Conservation (phyloP, 2,888 invertebrate species). For the Pristionchus maxplancki region DNA sequence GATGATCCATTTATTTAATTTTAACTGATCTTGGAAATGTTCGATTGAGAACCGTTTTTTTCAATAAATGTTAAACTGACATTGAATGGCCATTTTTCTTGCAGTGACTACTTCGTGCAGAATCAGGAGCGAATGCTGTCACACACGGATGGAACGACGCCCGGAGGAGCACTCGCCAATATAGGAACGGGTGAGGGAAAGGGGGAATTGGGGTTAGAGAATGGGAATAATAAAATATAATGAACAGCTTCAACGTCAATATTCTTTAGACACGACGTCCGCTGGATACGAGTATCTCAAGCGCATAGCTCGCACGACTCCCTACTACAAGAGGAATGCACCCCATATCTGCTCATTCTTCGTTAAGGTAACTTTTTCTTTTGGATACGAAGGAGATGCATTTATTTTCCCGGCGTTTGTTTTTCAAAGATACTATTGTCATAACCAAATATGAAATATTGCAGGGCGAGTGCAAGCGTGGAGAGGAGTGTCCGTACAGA, state of each 20-base stretch:
- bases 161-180: constrained; percentile 81
- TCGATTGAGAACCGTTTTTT: too few species aligned
- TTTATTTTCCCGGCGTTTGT: too few species aligned
- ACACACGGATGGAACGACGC: constrained; percentile 79
- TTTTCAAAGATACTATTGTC: too few species aligned
- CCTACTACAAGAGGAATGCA: constrained; percentile 94
- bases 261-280: not conserved
- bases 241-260: too few species aligned
- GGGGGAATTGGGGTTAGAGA: not conserved
- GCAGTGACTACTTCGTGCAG: constrained; percentile 65
- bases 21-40: too few species aligned
- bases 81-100: too few species aligned
- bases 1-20: too few species aligned
- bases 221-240: not conserved
- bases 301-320: constrained; percentile 88
- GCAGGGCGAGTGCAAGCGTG: constrained; percentile 90
- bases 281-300: constrained; percentile 50
- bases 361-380: constrained; percentile 84
- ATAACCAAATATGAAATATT: not conserved
- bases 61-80: too few species aligned
- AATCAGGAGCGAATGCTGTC: constrained; percentile 77
- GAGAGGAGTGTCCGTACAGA: constrained; percentile 95
- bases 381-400: not conserved
- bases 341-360: constrained; percentile 97
- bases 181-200: constrained; percentile 79